Conservation (phyloP, 37 sponge, comb jelly and placozoan species). For the Bolinopsis microptera region DNA sequence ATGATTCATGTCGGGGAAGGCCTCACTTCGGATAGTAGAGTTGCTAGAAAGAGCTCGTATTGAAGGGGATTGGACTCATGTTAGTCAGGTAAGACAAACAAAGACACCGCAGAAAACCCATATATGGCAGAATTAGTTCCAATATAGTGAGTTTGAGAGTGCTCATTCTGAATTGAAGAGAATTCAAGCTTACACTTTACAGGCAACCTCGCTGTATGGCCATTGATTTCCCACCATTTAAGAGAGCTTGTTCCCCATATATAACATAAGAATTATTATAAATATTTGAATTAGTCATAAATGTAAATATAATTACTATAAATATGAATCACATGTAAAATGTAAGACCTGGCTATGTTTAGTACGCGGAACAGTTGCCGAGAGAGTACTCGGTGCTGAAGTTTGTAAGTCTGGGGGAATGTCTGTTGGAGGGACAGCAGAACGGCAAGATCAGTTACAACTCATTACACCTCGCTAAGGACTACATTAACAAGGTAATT, state of each 20-base stretch:
- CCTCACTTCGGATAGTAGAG: constrained; percentile 7
- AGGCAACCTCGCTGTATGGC: too few species aligned
- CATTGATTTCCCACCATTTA: too few species aligned
- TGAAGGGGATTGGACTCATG: constrained; percentile 52
- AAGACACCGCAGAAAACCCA: background rate
- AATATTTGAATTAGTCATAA: too few species aligned
- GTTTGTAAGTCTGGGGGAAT: constrained; percentile 43
- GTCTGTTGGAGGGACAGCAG: constrained; percentile 33
- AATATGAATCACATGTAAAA: too few species aligned
- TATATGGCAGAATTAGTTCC: too few species aligned
- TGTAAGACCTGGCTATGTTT: background rate
- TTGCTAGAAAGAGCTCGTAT: constrained; percentile 43
- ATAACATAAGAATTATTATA: too few species aligned
- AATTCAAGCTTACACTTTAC: too few species aligned
- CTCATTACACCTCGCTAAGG: constrained; percentile 58
- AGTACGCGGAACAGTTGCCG: constrained; percentile 48
- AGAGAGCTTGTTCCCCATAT: too few species aligned
- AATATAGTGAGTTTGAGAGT: too few species aligned
- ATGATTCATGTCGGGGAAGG: constrained; percentile 18
- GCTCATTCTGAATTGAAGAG: too few species aligned
- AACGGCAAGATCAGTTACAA: constrained; percentile 32
- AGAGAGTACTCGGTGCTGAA: background rate
- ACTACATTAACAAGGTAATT: constrained; percentile 64
- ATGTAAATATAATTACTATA: too few species aligned
- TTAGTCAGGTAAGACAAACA: constrained; percentile 26